A percentile compares a stretch with the other conserved stretches of the same genome.
These are phyloP conservation scores for Erebia epiphron DNA, from an alignment of 2,888 invertebrate genomes.

Conservation along the genomic window DNA sequence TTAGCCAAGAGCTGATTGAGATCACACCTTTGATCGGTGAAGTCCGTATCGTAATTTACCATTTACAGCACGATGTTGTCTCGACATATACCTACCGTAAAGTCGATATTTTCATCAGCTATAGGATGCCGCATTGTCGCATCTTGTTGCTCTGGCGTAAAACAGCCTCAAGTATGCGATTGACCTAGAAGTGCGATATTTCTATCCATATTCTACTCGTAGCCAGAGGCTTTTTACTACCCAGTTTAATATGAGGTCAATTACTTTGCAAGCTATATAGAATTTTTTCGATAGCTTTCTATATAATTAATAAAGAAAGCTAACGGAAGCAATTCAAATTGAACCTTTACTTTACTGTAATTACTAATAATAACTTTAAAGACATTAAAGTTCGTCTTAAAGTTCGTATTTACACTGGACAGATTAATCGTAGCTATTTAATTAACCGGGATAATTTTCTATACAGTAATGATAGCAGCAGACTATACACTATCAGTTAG, in stretches of 20 bases:
- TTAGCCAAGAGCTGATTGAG: no score
- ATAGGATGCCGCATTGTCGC: constrained; percentile 50
- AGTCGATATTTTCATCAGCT: no score
- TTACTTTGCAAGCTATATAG: constrained; percentile 55
- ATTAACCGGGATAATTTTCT: no score
- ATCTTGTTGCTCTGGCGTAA: constrained; percentile 32
- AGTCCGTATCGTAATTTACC: no score
- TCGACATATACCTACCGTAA: no score
- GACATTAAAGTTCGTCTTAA: not conserved
- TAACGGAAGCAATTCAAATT: constrained; percentile 21
- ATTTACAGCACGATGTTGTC: no score
- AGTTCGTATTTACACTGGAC: not conserved
- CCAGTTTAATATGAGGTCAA: constrained; percentile 65
- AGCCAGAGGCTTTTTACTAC: constrained; percentile 53
- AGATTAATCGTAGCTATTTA: not conserved
- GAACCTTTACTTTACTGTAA: not conserved
- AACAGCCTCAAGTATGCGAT: constrained; percentile 52
- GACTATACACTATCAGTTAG: no score
- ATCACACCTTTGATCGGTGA: no score
- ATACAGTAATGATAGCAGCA: no score
- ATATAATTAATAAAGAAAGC: constrained; percentile 46
- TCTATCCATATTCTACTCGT: constrained; percentile 46
- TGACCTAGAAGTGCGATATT: constrained; percentile 73
- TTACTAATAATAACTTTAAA: not conserved
- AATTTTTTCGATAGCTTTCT: constrained; percentile 70